These are phyloP conservation scores for Hyposoter dolosus DNA, from an alignment of 2,888 invertebrate species.

Conservation along the genomic window DNA sequence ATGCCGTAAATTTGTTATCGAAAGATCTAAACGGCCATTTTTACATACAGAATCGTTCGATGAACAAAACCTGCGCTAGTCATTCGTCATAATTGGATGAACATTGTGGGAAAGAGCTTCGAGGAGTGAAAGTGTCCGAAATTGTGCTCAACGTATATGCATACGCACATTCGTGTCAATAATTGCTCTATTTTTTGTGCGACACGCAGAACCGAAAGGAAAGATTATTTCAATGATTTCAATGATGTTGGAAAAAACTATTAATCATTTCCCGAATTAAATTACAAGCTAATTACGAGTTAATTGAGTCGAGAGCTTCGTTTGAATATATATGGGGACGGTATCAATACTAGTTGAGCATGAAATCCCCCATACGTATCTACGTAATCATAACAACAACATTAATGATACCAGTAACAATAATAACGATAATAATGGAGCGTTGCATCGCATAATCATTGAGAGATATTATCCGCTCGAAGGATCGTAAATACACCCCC, in stretches of 20 bases:
- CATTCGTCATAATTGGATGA: constrained; percentile 46
- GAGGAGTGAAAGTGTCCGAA: constrained; percentile 20
- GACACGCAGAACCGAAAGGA: constrained; percentile 21
- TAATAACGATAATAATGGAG: constrained; percentile 18
- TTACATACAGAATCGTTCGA: not conserved
- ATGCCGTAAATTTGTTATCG: not conserved
- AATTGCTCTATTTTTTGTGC: not conserved
- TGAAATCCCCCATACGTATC: constrained; percentile 1
- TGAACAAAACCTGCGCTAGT: constrained; percentile 7
- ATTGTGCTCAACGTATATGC: constrained; percentile 7
- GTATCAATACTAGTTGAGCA: not conserved
- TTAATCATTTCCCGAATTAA: constrained; percentile 3
- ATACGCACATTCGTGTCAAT: not conserved
- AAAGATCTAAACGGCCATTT: constrained; percentile 18
- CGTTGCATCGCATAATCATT: constrained; percentile 48
- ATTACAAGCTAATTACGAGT: not conserved
- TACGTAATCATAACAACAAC: constrained; percentile 11
- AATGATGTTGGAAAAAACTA: not conserved
- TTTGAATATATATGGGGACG: not conserved
- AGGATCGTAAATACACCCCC: constrained; percentile 62
- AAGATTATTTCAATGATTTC: not conserved
- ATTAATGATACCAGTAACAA: constrained; percentile 14
- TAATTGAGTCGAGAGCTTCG: not conserved
- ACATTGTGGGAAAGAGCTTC: constrained; percentile 33
- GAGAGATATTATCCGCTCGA: constrained; percentile 44